A percentile compares a stretch with the other conserved stretches of the same genome.
These are phyloP conservation scores for Gryllus bimaculatus DNA, from an alignment of 1,140 invertebrate genomes.

Conservation along the genomic window DNA sequence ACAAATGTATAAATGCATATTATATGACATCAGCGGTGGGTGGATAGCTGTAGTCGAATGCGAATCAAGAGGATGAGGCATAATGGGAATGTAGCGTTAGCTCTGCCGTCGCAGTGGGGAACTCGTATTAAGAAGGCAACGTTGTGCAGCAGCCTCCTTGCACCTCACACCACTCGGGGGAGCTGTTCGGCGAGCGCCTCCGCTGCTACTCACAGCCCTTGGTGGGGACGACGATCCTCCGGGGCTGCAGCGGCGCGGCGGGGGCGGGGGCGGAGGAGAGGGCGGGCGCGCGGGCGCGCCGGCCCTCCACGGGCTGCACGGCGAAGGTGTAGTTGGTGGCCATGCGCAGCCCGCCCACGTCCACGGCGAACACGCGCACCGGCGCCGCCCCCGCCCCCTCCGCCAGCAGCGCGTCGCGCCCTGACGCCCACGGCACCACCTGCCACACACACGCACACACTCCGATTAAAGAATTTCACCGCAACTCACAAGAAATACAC, in stretches of 20 bases:
- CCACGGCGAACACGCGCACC: constrained; percentile 37
- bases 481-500: too few species aligned
- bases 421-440: constrained; percentile 38
- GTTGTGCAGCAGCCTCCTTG: too few species aligned
- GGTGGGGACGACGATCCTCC: constrained; percentile 56
- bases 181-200: too few species aligned
- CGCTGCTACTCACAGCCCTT: constrained; percentile 61
- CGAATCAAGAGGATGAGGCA: too few species aligned
- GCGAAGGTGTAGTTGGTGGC: constrained; percentile 69
- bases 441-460: constrained; percentile 26
- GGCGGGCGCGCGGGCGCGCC: constrained; percentile 17
- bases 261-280: constrained; percentile 18
- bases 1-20: too few species aligned
- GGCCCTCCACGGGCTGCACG: constrained; percentile 42
- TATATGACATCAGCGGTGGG: too few species aligned
- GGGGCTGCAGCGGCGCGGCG: constrained; percentile 29
- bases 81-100: too few species aligned
- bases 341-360: constrained; percentile 56
- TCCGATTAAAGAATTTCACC: too few species aligned
- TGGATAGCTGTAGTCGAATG: too few species aligned
- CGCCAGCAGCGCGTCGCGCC: constrained; percentile 26
- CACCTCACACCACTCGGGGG: too few species aligned
- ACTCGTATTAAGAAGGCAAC: too few species aligned
- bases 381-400: constrained; percentile 26
- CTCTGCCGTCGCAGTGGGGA: too few species aligned